Evolutionary conservation across 2,888 invertebrate genomes (phyloP).

Genomic region (Caenorhabditis imperialis): DNA sequence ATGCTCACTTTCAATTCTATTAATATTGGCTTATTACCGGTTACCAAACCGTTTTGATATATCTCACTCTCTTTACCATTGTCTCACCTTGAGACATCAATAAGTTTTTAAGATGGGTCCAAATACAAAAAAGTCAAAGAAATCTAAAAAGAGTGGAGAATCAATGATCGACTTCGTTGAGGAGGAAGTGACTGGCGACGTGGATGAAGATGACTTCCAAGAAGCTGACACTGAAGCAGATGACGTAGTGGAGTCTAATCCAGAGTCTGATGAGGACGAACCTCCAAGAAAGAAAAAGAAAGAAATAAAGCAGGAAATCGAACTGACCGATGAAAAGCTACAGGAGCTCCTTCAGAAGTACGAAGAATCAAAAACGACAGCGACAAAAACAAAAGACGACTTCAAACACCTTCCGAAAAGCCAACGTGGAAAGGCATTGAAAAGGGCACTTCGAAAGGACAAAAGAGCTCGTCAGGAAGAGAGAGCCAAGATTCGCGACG

Average conservation of each 20-base stretch:
- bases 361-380: slow-evolving; percentile 42
- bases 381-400: slow-evolving; percentile 55
- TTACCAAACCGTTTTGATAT: no score
- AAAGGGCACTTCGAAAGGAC: slow-evolving; percentile 62
- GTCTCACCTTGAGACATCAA: no score
- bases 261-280: slow-evolving; percentile 42
- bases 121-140: slow-evolving; percentile 26
- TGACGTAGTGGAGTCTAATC: no score
- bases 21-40: no score
- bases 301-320: slow-evolving; percentile 38
- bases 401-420: slow-evolving; percentile 63
- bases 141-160: slow-evolving; percentile 37
- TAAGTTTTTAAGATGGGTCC: slow-evolving; percentile 36
- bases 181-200: slow-evolving; percentile 52
- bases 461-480: slow-evolving; percentile 72
- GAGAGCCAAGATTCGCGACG: slow-evolving; percentile 69
- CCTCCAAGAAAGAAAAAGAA: slow-evolving; percentile 48
- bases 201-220: slow-evolving; percentile 37
- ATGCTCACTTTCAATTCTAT: no score
- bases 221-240: slow-evolving; percentile 9
- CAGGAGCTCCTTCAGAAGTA: slow-evolving; percentile 55
- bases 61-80: no score
- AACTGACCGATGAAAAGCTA: slow-evolving; percentile 43
- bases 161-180: slow-evolving; percentile 53
- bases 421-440: slow-evolving; percentile 62